Percentiles rank a stretch among this genome's conserved stretches.
phyloP scores from a whole-genome alignment of 2,888 invertebrate species.

The Diplazon laetatorius region DNA sequence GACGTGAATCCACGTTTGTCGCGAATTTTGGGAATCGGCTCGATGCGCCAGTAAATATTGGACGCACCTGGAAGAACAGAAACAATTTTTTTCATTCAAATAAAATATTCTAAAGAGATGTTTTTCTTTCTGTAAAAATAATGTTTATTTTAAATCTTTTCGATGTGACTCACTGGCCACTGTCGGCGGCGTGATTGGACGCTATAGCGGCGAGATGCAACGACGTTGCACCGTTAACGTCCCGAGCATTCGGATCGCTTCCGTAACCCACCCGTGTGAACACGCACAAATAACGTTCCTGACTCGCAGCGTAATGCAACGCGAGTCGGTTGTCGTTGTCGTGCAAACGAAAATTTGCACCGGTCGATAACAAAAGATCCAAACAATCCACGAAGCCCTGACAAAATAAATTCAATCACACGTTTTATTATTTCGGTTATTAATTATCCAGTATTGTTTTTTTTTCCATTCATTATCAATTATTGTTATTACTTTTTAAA shows the following conservation, averaged over 20 bases:
- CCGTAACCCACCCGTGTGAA: conserved; percentile 85
- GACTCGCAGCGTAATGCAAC: conserved; percentile 85
- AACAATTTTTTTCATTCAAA: not conserved
- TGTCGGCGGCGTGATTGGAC: conserved; percentile 66
- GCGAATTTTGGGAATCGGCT: conserved; percentile 83
- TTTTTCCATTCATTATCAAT: too few relatives aligned
- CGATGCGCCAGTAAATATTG: conserved; percentile 85
- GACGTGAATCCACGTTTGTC: conserved; percentile 85
- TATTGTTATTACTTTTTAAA: too few relatives aligned
- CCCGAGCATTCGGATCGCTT: conserved; percentile 84
- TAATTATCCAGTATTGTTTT: too few relatives aligned
- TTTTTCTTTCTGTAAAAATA: too few relatives aligned
- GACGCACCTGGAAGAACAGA: conserved; percentile 83
- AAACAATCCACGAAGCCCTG: conserved; percentile 85
- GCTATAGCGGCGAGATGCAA: conserved; percentile 85
- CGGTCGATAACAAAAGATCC: conserved; percentile 85
- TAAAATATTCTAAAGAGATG: not conserved
- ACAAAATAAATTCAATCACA: too few relatives aligned
- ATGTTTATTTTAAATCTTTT: too few relatives aligned
- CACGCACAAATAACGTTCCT: conserved; percentile 85
- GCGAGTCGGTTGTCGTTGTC: conserved; percentile 84
- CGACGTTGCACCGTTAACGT: conserved; percentile 85
- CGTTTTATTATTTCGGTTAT: too few relatives aligned
- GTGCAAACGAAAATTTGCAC: conserved; percentile 84
- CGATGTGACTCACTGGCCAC: conserved; percentile 69